These are phyloP conservation scores for Trichoplusia ni DNA, from an alignment of 1,140 invertebrate species.

Conservation along the genomic window DNA sequence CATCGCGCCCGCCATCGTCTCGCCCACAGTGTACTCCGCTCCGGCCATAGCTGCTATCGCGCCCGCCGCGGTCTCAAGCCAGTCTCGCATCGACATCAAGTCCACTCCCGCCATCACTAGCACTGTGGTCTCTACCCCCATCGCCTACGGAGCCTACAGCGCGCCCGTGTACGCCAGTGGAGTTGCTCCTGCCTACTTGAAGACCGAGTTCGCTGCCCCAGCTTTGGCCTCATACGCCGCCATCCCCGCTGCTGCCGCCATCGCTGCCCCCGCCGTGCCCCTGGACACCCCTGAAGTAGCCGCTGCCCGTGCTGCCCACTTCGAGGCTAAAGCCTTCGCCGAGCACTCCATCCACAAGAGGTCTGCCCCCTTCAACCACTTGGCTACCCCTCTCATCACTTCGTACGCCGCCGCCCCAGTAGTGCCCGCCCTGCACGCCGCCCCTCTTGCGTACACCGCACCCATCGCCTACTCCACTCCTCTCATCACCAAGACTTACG, in stretches of 20 bases:
- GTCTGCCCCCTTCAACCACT: slow-evolving; percentile 49
- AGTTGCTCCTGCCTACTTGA: slow-evolving; percentile 29
- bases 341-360: slow-evolving; percentile 67
- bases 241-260: slow-evolving; percentile 45
- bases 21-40: slow-evolving; percentile 40
- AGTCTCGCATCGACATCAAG: slow-evolving; percentile 68
- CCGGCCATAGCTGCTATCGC: slow-evolving; percentile 37
- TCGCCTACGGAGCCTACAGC: slow-evolving; percentile 41
- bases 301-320: slow-evolving; percentile 76
- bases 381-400: slow-evolving; percentile 47
- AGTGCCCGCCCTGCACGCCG: slow-evolving; percentile 43
- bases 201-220: slow-evolving; percentile 35
- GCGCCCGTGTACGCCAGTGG: slow-evolving; percentile 4
- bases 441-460: slow-evolving; percentile 51
- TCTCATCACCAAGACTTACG: slow-evolving; percentile 49
- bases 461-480: slow-evolving; percentile 55
- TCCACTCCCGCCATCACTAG: slow-evolving; percentile 58
- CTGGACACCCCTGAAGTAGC: slow-evolving; percentile 75
- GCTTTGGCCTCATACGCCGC: slow-evolving; percentile 41
- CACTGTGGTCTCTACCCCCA: slow-evolving; percentile 46
- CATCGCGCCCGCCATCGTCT: slow-evolving; percentile 44
- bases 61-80: slow-evolving; percentile 61
- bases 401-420: slow-evolving; percentile 53
- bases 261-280: slow-evolving; percentile 51
- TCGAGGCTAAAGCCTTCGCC: slow-evolving; percentile 64